These are phyloP conservation scores for Erebia epiphron DNA, from an alignment of 2,888 invertebrate genomes.

Conservation along the genomic window DNA sequence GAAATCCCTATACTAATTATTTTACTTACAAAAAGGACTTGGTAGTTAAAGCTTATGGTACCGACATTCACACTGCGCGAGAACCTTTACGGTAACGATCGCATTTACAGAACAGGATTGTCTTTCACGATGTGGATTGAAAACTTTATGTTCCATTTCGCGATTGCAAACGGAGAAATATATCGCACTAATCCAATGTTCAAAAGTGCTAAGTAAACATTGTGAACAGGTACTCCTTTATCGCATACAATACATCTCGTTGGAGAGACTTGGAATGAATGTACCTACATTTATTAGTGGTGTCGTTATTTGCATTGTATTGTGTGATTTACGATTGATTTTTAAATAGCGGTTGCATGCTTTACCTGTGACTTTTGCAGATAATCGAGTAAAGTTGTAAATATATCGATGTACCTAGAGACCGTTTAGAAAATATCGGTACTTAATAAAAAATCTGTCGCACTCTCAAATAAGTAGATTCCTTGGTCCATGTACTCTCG, in stretches of 20 bases:
- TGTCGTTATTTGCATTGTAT: slow-evolving; percentile 30
- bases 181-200: slow-evolving; percentile 47
- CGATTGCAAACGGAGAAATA: slow-evolving; percentile 48
- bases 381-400: not conserved
- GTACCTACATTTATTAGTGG: slow-evolving; percentile 33
- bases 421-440: no score
- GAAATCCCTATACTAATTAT: no score
- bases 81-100: slow-evolving; percentile 47
- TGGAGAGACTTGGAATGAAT: slow-evolving; percentile 38
- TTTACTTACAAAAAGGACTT: not conserved
- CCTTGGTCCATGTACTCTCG: no score
- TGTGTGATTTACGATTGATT: slow-evolving; percentile 31
- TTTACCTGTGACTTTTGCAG: not conserved
- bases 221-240: slow-evolving; percentile 45
- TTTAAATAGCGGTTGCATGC: slow-evolving; percentile 28
- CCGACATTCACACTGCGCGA: not conserved
- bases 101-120: slow-evolving; percentile 50
- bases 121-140: slow-evolving; percentile 56
- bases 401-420: no score
- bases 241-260: slow-evolving; percentile 44
- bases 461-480: no score
- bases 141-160: slow-evolving; percentile 54
- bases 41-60: not conserved
- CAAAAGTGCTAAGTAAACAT: slow-evolving; percentile 47
- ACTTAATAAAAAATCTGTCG: no score